Evolutionary conservation across 2,113 vertebrate species (phyloP).

Genomic region (Corynorhinus townsendii): DNA sequence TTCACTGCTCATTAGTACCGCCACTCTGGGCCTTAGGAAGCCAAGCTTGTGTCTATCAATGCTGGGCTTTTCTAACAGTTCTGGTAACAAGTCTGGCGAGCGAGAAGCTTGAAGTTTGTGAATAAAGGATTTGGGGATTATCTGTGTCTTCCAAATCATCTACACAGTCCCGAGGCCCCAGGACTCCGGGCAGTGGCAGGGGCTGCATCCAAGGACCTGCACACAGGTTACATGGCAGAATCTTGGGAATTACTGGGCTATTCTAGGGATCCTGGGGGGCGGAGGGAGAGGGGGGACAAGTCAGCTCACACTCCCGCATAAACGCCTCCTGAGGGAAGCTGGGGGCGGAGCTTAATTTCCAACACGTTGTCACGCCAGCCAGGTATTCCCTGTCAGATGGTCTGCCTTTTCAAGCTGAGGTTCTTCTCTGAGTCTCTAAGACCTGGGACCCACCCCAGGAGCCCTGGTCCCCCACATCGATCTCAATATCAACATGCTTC

Average conservation of each 20-base stretch:
- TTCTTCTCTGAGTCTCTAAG: not conserved
- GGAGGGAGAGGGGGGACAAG: not conserved
- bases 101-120: not conserved
- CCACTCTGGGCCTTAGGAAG: not conserved
- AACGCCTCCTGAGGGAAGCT: not conserved
- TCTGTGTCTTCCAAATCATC: not conserved
- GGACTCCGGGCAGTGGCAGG: not conserved
- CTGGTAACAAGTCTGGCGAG: slow-evolving; percentile 43
- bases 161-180: not conserved
- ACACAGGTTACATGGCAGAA: not conserved
- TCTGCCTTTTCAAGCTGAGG: not conserved
- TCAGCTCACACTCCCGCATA: not conserved
- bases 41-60: slow-evolving; percentile 54
- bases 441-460: not conserved
- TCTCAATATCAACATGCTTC: not conserved
- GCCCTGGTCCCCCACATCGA: accelerated
- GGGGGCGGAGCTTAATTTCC: not conserved
- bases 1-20: slow-evolving; percentile 8
- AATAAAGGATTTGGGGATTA: slow-evolving; percentile 9
- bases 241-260: not conserved
- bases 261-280: no score
- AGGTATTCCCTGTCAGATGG: not conserved
- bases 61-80: slow-evolving; percentile 31
- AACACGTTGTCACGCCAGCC: not conserved
- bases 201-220: not conserved